A percentile compares a stretch with the other conserved stretches of the same genome.
Conservation (phyloP, 2,797 vertebrate species). For the Dipus sagitta region DNA sequence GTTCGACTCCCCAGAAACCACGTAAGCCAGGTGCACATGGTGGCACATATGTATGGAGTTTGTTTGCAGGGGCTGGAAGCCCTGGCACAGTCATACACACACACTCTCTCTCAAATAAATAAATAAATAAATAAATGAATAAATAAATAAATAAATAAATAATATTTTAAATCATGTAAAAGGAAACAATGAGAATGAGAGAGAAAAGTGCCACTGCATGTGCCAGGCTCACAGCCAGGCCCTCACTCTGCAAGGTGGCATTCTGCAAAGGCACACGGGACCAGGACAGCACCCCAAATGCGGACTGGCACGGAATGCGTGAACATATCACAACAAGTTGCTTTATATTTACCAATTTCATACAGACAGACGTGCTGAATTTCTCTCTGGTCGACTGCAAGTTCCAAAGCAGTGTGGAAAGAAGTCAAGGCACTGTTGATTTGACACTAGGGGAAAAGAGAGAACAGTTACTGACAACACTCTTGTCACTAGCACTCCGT, state of each 20-base stretch:
- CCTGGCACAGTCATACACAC: no score
- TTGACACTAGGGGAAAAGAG: conserved; percentile 91
- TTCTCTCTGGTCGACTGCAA: conserved; percentile 97
- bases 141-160: no score
- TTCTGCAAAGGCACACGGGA: not conserved
- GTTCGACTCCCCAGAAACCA: no score
- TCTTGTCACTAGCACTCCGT: not conserved
- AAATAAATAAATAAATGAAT: no score
- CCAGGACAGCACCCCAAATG: not conserved
- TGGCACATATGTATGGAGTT: no score
- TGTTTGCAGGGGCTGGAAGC: no score
- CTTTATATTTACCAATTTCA: conserved; percentile 94
- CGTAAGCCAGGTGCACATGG: no score
- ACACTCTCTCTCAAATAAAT: no score
- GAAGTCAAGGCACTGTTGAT: conserved; percentile 98
- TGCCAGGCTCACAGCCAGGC: not conserved
- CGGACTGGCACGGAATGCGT: accelerated
- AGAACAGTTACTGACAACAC: conserved; percentile 43
- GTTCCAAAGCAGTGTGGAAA: conserved; percentile 95
- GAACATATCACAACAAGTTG: not conserved
- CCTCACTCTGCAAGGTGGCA: not conserved
- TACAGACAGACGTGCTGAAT: conserved; percentile 99
- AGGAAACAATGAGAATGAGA: no score
- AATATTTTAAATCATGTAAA: no score
- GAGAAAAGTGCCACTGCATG: accelerated